Base-by-base conservation (phyloP, 2,113 vertebrate species). In the Proterorhinus semilunaris region DNA sequence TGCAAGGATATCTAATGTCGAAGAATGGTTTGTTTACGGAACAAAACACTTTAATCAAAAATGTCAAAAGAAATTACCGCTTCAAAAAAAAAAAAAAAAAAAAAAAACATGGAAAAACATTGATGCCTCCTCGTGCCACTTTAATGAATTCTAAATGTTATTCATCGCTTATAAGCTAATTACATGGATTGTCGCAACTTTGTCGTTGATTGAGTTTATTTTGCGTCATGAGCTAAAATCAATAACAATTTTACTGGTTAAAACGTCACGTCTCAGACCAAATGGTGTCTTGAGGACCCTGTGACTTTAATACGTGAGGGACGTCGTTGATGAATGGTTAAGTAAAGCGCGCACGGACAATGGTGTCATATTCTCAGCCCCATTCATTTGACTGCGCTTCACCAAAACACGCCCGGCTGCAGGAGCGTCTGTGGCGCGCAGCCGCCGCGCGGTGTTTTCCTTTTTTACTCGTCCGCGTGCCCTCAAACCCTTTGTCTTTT, bases 1-100 rank as follows among this genome's bases (percentile, higher is more conserved):
- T 91, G 90, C 89, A 90, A 85, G 89, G 85, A 89, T 88, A 86
- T 87, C 83, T 86, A 85, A 91, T 88, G 83, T 91, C 88, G 84
- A 90, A 91, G 87, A 89, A 90, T 88, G 85, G 86, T 88, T 89
- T 90, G 83, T 87, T 88, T 77, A 82, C 78, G 72, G 72, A 65
- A 76, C 69, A 85, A 80, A 76, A 68, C 59, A 74, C 77, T 81
- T 46, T 10, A 65, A 16, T 53, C 10, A 9, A 57, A 36, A 36
- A 36, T 5, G 27, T 36, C 0, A 36, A 36, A 36, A 36, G 27
- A 36, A 3, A 36, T 36, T 36, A 4, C 27, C 27, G 27, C 27
- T 36, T 1, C 4, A 36, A 36, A 36, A 36, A 36, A 36, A 5
- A 4, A 59, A 61, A 12, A 79, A 67, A 59, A 21, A 69, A 72